Conservation (phyloP, 2,888 invertebrate genomes). For the Sicus ferrugineus region DNA sequence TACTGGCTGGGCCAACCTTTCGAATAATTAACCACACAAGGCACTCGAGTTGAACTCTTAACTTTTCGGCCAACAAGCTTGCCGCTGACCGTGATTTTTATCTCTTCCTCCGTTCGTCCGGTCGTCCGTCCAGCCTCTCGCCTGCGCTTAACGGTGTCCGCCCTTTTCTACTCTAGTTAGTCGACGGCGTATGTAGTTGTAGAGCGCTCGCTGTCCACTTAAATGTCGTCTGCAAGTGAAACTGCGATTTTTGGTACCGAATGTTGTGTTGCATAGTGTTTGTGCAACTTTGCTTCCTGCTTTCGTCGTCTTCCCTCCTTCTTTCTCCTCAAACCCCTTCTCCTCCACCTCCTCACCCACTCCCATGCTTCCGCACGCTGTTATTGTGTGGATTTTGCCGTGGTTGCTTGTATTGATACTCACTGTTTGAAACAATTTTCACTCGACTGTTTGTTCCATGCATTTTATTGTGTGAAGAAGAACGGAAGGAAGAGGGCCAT, state of each 20-base stretch:
- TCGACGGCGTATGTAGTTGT: neutral
- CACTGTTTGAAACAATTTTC: neutral
- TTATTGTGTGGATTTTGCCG: neutral
- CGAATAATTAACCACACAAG: no score
- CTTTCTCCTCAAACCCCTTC: neutral
- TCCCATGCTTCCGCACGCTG: neutral
- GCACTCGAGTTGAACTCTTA: neutral
- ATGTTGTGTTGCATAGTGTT: neutral
- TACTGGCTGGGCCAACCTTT: no score
- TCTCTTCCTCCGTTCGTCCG: no score
- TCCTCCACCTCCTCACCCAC: neutral
- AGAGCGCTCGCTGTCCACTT: neutral
- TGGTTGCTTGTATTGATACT: no score
- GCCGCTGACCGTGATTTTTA: neutral
- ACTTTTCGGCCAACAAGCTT: no score
- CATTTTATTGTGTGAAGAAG: neutral
- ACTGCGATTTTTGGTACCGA: no score
- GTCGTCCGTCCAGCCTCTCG: no score
- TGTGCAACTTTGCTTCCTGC: neutral
- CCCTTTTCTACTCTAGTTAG: neutral
- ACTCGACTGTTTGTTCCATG: neutral
- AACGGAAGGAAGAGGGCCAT: neutral
- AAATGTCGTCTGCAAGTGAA: no score
- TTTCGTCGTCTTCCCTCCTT: neutral
- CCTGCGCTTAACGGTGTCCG: neutral